A percentile compares a stretch with the other conserved stretches of the same genome.
Conservation (phyloP, 2,888 invertebrate genomes). For the Palloptera scutellata region DNA sequence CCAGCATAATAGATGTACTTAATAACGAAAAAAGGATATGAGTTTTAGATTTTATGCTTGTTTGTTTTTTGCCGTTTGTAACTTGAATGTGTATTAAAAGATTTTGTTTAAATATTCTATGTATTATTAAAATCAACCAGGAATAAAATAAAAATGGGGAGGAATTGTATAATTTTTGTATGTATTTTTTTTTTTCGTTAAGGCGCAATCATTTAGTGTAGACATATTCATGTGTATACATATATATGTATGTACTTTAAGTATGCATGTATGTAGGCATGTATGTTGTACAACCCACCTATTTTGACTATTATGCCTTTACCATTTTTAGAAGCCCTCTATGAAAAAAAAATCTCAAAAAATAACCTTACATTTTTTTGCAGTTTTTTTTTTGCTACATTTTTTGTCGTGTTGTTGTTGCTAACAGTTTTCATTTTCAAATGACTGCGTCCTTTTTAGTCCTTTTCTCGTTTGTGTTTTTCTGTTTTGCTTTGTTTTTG, state of each 20-base stretch:
- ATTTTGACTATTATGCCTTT: no score
- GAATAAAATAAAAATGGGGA: not conserved
- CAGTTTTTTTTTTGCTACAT: not conserved
- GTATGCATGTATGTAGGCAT: not conserved
- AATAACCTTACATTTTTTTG: not conserved
- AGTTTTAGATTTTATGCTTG: conserved; percentile 13
- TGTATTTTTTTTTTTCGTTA: conserved; percentile 1
- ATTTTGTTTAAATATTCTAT: not conserved
- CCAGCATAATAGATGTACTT: not conserved
- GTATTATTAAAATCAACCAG: not conserved
- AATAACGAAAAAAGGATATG: not conserved
- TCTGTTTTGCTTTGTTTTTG: not conserved
- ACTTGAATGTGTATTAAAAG: not conserved
- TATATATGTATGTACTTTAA: not conserved
- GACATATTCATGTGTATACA: not conserved
- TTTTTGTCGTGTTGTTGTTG: not conserved
- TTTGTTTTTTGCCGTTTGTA: conserved; percentile 14
- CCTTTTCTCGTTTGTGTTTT: conserved; percentile 1
- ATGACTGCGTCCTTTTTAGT: conserved; percentile 11
- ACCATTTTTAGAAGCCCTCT: no score
- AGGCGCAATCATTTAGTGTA: not conserved
- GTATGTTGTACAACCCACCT: not conserved
- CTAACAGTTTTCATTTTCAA: conserved; percentile 3
- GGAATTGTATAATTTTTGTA: conserved; percentile 9
- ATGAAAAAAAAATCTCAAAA: not conserved